Conservation (phyloP, 2,113 vertebrate genomes). For the western clawed frog (Xenopus tropicalis) region UCB_Xtro_10.0 CM004446.2:63697501-63698000, state of each 20-base stretch:
- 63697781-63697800: no score
- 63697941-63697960: no score
- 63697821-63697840: no score
- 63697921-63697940: no score
- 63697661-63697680: constrained; percentile 30
- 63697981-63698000: no score
- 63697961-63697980: no score
- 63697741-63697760: neutral
- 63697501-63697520: constrained; percentile 9
- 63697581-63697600: constrained; percentile 27
- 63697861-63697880: no score
- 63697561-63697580: constrained; percentile 38
- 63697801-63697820: no score
- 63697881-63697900: no score
- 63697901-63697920: no score
- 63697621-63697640: constrained; percentile 28
- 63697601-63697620: constrained; percentile 23
- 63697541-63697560: constrained; percentile 32
- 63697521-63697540: constrained; percentile 28
- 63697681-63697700: neutral
- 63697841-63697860: no score
- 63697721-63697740: neutral
- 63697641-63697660: constrained; percentile 20
- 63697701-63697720: neutral
- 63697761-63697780: neutral